A percentile compares a stretch with the other conserved stretches of the same genome.
These are phyloP conservation scores for Apantesis nais DNA, from an alignment of 2,888 invertebrate species.

Conservation along the genomic window DNA sequence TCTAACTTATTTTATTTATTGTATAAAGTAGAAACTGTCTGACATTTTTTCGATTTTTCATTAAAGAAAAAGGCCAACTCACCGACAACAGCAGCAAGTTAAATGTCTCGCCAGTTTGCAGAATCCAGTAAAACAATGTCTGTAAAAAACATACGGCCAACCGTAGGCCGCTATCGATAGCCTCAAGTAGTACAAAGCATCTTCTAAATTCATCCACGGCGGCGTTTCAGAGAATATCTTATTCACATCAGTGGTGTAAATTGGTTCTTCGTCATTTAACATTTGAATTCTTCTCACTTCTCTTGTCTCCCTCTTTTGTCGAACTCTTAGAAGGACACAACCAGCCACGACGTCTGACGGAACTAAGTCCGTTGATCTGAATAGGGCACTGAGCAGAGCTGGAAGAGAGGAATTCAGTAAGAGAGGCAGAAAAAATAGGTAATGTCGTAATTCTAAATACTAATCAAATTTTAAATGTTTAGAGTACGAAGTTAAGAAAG, in stretches of 20 bases:
- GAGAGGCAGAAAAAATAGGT: neutral
- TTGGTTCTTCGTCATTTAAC: conserved; percentile 88
- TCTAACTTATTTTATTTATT: neutral
- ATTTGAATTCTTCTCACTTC: conserved; percentile 89
- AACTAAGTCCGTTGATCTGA: conserved; percentile 94
- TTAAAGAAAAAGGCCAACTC: conserved; percentile 40
- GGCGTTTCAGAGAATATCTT: conserved; percentile 88
- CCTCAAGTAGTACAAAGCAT: conserved; percentile 91
- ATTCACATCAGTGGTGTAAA: conserved; percentile 87
- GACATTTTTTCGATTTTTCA: neutral
- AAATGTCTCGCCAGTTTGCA: conserved; percentile 89
- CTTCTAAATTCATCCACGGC: conserved; percentile 92
- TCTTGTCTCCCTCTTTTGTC: conserved; percentile 90
- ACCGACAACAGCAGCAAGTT: conserved; percentile 91
- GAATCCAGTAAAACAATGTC: conserved; percentile 90
- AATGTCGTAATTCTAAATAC: neutral
- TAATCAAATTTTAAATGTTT: neutral
- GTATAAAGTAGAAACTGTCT: neutral
- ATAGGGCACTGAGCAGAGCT: conserved; percentile 91
- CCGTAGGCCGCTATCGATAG: conserved; percentile 94
- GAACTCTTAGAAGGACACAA: conserved; percentile 91
- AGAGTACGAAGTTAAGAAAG: neutral
- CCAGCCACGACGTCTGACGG: conserved; percentile 96
- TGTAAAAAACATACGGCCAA: conserved; percentile 94
- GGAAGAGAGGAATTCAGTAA: conserved; percentile 51